These are phyloP conservation scores for Meloidogyne chitwoodi DNA, from an alignment of 1,140 invertebrate species.

Conservation along the genomic window DNA sequence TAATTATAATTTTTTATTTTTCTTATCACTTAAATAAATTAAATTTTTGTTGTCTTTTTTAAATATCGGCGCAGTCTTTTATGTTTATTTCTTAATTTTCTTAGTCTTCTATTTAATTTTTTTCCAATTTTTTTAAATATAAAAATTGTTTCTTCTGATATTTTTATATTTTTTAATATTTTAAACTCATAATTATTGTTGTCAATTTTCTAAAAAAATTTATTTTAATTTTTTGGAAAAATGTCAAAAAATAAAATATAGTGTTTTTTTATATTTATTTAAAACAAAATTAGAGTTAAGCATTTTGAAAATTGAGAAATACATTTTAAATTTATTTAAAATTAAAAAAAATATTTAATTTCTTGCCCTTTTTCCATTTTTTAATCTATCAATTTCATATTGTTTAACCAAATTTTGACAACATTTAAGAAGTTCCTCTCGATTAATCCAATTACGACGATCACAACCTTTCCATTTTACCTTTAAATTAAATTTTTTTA, in stretches of 20 bases:
- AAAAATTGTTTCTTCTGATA: neutral
- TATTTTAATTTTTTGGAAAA: neutral
- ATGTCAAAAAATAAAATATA: no score
- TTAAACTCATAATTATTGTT: neutral
- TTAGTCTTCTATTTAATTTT: neutral
- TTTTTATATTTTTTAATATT: neutral
- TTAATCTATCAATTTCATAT: neutral
- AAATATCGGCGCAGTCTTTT: neutral
- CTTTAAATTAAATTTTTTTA: neutral
- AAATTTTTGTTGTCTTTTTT: neutral
- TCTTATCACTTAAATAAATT: neutral
- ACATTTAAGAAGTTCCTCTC: neutral
- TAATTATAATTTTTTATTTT: neutral
- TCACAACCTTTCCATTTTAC: neutral
- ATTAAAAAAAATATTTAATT: no score
- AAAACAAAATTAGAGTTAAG: no score
- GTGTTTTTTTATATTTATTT: no score
- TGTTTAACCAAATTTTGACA: neutral
- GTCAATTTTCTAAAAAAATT: neutral
- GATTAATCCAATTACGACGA: neutral
- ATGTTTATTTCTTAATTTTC: neutral
- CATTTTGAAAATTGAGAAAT: no score
- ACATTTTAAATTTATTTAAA: no score
- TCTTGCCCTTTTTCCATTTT: neutral
- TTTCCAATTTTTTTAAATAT: neutral